Evolutionary conservation across 1,140 invertebrate species (phyloP).

Genomic region (Octopus sinensis): DNA sequence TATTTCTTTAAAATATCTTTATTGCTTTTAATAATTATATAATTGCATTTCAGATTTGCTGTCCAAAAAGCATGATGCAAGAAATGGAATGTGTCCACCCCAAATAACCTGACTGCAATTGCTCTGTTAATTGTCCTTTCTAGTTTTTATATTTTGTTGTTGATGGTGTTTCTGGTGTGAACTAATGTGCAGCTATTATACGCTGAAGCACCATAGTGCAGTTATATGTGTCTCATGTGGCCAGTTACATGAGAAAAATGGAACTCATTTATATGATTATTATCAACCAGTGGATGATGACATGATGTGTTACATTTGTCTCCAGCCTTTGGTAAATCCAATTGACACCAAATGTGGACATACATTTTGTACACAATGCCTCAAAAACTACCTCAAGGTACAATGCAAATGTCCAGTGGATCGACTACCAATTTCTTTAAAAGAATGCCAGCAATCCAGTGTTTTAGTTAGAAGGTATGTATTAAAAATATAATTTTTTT

Average conservation of each 20-base stretch:
- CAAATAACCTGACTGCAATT: too few relatives aligned
- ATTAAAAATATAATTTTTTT: too few relatives aligned
- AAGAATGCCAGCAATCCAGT: conserved; percentile 53
- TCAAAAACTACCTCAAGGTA: conserved; percentile 56
- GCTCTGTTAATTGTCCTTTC: too few relatives aligned
- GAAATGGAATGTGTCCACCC: too few relatives aligned
- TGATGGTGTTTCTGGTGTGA: neutral
- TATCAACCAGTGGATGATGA: conserved; percentile 61
- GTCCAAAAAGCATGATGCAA: too few relatives aligned
- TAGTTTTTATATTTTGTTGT: neutral
- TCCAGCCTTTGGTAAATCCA: conserved; percentile 56
- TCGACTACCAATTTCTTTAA: conserved; percentile 41
- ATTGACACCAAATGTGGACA: conserved; percentile 62
- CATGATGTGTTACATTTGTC: conserved; percentile 61
- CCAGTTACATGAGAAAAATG: conserved; percentile 57
- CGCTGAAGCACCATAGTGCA: conserved; percentile 20
- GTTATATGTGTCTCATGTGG: conserved; percentile 56
- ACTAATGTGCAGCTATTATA: conserved; percentile 18
- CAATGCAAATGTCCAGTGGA: conserved; percentile 57
- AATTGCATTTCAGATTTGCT: too few relatives aligned
- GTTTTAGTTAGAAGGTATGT: conserved; percentile 55
- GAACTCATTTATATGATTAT: conserved; percentile 62
- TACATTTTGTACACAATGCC: conserved; percentile 60
- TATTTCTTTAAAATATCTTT: too few relatives aligned
- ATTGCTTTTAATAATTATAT: too few relatives aligned